These are phyloP conservation scores for Phasia obesa DNA, from an alignment of 2,888 invertebrate species.

Conservation along the genomic window DNA sequence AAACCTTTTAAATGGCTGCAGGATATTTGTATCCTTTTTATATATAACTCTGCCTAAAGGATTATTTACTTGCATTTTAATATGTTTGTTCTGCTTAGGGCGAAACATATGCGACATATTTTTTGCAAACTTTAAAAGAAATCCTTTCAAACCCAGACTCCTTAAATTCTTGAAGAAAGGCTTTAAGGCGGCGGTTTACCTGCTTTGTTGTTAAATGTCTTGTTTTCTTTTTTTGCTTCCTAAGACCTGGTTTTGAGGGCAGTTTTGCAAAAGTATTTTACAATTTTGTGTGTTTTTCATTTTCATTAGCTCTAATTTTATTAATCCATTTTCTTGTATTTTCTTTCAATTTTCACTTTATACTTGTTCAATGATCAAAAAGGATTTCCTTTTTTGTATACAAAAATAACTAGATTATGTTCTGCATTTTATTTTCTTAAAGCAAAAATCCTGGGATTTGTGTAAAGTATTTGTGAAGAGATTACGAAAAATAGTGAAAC, in stretches of 20 bases:
- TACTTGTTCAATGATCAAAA: no score
- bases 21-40: not conserved
- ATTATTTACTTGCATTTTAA: constrained; percentile 62
- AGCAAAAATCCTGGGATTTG: no score
- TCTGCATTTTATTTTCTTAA: no score
- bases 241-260: no score
- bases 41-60: not conserved
- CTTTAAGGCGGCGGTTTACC: not conserved
- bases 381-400: no score
- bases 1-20: not conserved
- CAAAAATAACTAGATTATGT: no score
- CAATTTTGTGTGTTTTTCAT: no score
- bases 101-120: not conserved
- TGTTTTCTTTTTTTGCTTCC: no score
- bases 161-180: not conserved
- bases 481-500: no score
- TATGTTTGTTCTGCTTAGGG: constrained; percentile 72
- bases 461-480: no score
- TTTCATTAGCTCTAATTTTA: no score
- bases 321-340: not conserved
- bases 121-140: not conserved
- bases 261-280: not conserved
- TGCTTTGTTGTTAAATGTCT: not conserved
- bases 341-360: not conserved
- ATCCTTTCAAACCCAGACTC: not conserved